phyloP scores from a whole-genome alignment of 1,140 invertebrate genomes.

The Sitodiplosis mosellana region DNA sequence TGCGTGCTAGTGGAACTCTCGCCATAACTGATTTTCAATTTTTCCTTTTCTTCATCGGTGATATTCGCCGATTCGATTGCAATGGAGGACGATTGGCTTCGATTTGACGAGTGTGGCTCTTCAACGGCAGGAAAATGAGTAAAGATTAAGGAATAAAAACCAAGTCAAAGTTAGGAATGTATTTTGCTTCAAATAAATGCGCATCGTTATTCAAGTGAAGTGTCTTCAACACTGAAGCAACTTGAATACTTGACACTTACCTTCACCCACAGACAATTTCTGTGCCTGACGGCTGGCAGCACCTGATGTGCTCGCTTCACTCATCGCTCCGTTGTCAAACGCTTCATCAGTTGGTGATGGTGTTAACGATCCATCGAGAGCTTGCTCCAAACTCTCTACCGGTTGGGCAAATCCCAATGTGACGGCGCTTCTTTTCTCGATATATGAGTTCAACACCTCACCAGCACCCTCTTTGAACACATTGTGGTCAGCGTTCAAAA shows the following conservation, averaged over 20 bases:
- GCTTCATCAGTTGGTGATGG: constrained; percentile 10
- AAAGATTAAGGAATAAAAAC: too few species aligned
- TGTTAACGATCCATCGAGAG: constrained; percentile 24
- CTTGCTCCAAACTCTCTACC: constrained; percentile 42
- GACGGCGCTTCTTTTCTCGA: constrained; percentile 30
- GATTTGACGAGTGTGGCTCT: too few species aligned
- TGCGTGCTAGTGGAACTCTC: constrained; percentile 8
- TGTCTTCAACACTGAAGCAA: too few species aligned
- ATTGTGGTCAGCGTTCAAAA: constrained; percentile 56
- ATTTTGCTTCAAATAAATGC: too few species aligned
- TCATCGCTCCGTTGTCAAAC: not conserved
- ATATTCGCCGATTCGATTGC: constrained; percentile 39
- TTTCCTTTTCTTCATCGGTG: constrained; percentile 83
- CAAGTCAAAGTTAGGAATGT: too few species aligned
- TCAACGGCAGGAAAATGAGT: too few species aligned
- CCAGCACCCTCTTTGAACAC: constrained; percentile 52
- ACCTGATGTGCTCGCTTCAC: constrained; percentile 2
- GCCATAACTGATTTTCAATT: constrained; percentile 23
- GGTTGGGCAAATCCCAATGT: constrained; percentile 28
- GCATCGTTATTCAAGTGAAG: too few species aligned
- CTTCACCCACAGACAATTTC: constrained; percentile 5
- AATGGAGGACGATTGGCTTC: too few species aligned
- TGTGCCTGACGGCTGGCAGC: constrained; percentile 8
- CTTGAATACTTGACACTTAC: too few species aligned
- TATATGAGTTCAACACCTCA: constrained; percentile 56